Evolutionary conservation across 2,113 vertebrate genomes (phyloP).

Genomic region (Pipra filicauda): DNA sequence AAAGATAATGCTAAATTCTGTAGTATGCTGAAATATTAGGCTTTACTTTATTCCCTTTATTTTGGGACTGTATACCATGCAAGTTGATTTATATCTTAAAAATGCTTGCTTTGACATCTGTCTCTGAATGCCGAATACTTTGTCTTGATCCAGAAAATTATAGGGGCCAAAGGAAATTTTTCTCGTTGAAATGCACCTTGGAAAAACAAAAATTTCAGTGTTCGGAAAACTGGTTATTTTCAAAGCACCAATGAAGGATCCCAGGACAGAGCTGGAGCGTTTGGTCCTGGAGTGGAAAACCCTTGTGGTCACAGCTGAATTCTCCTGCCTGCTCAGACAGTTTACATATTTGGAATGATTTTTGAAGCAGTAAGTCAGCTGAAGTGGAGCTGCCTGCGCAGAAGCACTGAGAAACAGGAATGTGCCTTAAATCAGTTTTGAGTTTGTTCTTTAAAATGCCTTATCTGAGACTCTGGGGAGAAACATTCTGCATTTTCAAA

Average conservation of each 20-base stretch:
- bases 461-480: neutral
- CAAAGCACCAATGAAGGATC: neutral
- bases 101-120: neutral
- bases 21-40: neutral
- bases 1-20: neutral
- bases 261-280: neutral
- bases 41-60: neutral
- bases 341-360: neutral
- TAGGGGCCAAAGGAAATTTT: neutral
- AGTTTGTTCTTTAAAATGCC: neutral
- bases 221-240: neutral
- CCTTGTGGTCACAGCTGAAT: neutral
- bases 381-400: neutral
- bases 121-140: neutral
- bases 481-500: neutral
- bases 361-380: neutral
- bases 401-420: neutral
- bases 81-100: neutral
- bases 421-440: neutral
- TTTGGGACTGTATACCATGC: neutral
- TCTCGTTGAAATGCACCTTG: neutral
- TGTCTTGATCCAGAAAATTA: neutral
- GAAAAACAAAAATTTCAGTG: neutral
- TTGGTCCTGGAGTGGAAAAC: neutral
- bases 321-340: neutral